Evolutionary conservation across 2,113 vertebrate genomes (phyloP).

Genomic region (Poecile atricapillus): DNA sequence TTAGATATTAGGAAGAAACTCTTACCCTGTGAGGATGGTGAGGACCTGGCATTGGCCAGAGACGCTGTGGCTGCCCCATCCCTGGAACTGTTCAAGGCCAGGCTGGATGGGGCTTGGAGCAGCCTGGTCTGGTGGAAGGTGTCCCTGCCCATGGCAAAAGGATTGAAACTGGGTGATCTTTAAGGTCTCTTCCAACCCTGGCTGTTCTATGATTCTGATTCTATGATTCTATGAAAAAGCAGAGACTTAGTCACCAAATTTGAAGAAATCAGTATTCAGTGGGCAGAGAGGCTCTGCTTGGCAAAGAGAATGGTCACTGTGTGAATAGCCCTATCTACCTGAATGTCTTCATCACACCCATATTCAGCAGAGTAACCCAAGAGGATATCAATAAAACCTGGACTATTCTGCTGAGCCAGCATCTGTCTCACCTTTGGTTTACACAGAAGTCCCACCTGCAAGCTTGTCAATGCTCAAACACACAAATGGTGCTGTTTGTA

Average conservation of each 20-base stretch:
- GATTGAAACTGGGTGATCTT: not conserved
- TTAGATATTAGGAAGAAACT: not conserved
- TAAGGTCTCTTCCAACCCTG: not conserved
- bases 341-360: not conserved
- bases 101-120: not conserved
- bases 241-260: not conserved
- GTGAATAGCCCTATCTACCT: not conserved
- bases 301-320: not conserved
- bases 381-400: not conserved
- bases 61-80: not conserved
- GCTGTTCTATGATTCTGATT: not conserved
- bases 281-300: not conserved
- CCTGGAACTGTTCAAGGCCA: not conserved
- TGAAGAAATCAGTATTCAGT: not conserved
- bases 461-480: not conserved
- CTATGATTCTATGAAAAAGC: not conserved
- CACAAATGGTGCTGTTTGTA: not conserved
- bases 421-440: not conserved
- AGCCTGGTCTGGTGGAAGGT: rapidly evolving
- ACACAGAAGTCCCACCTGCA: not conserved
- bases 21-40: not conserved
- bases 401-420: not conserved
- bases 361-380: not conserved
- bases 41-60: not conserved
- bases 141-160: not conserved